Conservation (phyloP, 2,797 vertebrate species). For the Ptychobarbus kaznakovi region DNA sequence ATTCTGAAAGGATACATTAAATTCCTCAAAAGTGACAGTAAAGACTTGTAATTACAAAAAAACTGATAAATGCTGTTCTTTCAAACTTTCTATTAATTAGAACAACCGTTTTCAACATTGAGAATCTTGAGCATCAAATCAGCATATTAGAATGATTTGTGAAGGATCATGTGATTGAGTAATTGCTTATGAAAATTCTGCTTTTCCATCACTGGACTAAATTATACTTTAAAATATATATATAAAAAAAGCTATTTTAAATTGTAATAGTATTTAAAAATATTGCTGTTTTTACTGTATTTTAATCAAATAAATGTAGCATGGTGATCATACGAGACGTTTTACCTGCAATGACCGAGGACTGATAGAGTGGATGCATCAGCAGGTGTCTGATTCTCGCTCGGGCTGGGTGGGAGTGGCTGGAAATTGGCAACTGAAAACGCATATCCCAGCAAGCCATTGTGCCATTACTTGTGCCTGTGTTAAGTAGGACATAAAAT, state of each 20-base stretch:
- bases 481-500: background rate
- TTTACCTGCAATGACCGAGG: slow-evolving; percentile 93
- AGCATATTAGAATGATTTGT: background rate
- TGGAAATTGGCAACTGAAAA: slow-evolving; percentile 98
- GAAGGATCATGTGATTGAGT: background rate
- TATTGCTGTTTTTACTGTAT: background rate
- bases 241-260: background rate
- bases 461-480: slow-evolving; percentile 95
- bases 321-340: background rate
- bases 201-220: background rate
- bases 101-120: background rate
- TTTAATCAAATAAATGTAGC: background rate
- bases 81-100: background rate
- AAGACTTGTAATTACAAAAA: background rate
- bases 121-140: background rate
- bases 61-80: background rate
- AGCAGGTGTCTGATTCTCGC: slow-evolving; percentile 92
- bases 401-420: slow-evolving; percentile 92
- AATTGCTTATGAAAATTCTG: background rate
- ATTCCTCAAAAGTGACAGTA: background rate
- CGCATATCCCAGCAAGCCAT: slow-evolving; percentile 99
- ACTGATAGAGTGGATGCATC: slow-evolving; percentile 97
- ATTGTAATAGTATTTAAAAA: background rate
- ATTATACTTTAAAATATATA: background rate
- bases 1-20: background rate